A percentile compares a stretch with the other conserved stretches of the same genome.
Evolutionary conservation across 2,113 vertebrate species (phyloP).

Genomic region (Paralichthys olivaceus): DNA sequence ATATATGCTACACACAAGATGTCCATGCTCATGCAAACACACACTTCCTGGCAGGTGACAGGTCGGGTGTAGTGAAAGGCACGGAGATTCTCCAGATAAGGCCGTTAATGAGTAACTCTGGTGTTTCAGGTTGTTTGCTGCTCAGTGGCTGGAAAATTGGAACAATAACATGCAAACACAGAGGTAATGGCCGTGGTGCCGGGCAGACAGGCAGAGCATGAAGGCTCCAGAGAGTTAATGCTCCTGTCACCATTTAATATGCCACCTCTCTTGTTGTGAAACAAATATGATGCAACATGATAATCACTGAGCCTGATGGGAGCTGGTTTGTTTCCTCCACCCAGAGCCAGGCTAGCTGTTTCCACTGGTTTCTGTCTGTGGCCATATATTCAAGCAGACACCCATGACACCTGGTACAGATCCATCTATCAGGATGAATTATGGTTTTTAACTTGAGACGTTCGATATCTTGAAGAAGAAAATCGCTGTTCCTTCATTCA

Average conservation of each 20-base stretch:
- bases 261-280: too few relatives aligned
- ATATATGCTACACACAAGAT: not conserved
- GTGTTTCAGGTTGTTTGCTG: slow-evolving; percentile 76
- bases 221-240: too few relatives aligned
- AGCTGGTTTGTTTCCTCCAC: too few relatives aligned
- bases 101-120: slow-evolving; percentile 78
- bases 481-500: not conserved
- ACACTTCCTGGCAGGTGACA: slow-evolving; percentile 52
- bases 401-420: too few relatives aligned
- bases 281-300: too few relatives aligned
- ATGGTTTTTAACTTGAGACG: too few relatives aligned
- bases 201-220: not conserved
- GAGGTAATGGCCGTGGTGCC: slow-evolving; percentile 62
- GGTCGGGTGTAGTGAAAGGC: slow-evolving; percentile 44
- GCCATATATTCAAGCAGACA: too few relatives aligned
- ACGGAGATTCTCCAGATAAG: slow-evolving; percentile 69
- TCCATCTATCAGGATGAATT: too few relatives aligned
- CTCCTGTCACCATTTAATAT: too few relatives aligned
- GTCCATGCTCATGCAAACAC: not conserved
- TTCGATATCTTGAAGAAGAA: not conserved
- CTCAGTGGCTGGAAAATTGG: slow-evolving; percentile 80
- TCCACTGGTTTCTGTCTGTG: too few relatives aligned
- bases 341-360: too few relatives aligned
- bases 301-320: too few relatives aligned
- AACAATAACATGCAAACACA: slow-evolving; percentile 75